phyloP scores from a whole-genome alignment of 2,113 vertebrate species.

The Cyrtonyx montezumae region DNA sequence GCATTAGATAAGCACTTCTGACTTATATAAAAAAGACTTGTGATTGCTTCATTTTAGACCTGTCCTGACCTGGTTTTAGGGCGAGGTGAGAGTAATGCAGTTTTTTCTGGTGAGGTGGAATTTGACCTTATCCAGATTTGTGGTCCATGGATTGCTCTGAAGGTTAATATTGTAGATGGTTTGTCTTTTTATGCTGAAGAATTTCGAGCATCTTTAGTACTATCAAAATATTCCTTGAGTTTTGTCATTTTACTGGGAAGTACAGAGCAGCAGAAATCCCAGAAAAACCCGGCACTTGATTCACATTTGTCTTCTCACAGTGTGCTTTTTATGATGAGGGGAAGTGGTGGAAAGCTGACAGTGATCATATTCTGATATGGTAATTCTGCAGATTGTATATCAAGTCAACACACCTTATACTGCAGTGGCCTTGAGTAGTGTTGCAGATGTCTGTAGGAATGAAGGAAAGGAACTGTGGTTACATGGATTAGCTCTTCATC shows the following conservation, averaged over 20 bases:
- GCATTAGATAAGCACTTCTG: not conserved
- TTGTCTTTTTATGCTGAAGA: not conserved
- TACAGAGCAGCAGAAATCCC: not conserved
- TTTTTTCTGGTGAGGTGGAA: not conserved
- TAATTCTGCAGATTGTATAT: not conserved
- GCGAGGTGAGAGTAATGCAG: not conserved
- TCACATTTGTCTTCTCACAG: not conserved
- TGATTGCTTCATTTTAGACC: not conserved
- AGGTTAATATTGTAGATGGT: not conserved
- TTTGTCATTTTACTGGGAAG: not conserved
- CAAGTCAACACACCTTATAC: not conserved
- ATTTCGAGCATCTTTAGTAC: not conserved
- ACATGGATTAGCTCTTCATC: not conserved
- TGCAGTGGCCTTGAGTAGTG: rapidly evolving
- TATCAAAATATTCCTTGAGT: not conserved
- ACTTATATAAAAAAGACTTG: not conserved
- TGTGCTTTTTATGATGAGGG: not conserved
- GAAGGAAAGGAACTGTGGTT: not conserved
- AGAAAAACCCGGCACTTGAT: not conserved
- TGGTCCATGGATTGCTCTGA: not conserved
- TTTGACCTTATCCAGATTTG: not conserved
- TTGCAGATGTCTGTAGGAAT: not conserved
- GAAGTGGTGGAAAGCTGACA: not conserved
- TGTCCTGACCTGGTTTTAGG: not conserved
- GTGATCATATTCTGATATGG: not conserved